phyloP scores from a whole-genome alignment of 2,113 vertebrate genomes.

The Amphiprion ocellaris region DNA sequence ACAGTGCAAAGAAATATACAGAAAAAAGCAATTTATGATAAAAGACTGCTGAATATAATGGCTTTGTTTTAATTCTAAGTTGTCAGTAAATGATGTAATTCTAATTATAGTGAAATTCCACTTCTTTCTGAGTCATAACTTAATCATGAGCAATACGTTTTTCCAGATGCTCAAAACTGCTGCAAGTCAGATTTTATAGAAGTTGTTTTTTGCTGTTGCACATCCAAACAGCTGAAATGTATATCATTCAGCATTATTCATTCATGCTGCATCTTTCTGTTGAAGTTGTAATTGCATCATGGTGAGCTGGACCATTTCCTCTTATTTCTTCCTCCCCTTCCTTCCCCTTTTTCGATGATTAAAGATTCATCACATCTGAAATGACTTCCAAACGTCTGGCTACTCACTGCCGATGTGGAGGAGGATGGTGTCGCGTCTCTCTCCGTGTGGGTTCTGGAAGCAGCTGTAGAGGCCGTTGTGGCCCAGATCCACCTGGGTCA shows the following conservation, averaged over 20 bases:
- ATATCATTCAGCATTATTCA: conserved; percentile 27
- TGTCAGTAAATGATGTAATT: no score
- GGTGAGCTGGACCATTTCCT: neutral
- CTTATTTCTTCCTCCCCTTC: conserved; percentile 4
- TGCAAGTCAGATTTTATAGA: neutral
- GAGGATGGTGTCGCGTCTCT: conserved; percentile 90
- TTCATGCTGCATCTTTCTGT: neutral
- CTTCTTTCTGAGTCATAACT: neutral
- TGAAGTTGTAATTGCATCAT: conserved; percentile 14
- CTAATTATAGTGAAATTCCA: no score
- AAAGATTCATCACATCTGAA: conserved; percentile 47
- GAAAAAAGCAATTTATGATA: no score
- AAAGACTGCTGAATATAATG: no score
- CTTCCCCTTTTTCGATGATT: conserved; percentile 29
- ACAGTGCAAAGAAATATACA: no score
- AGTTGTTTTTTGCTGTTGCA: neutral
- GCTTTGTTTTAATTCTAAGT: no score
- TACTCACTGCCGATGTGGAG: conserved; percentile 94
- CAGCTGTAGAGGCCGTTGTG: conserved; percentile 94
- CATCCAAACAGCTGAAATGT: neutral
- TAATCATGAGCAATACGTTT: neutral
- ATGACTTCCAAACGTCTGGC: conserved; percentile 11
- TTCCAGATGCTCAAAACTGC: neutral
- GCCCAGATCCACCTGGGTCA: conserved; percentile 87
- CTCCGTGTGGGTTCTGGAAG: conserved; percentile 94